A percentile compares a stretch with the other conserved stretches of the same genome.
phyloP scores from a whole-genome alignment of 2,888 invertebrate species.

The Napeogenes inachia region DNA sequence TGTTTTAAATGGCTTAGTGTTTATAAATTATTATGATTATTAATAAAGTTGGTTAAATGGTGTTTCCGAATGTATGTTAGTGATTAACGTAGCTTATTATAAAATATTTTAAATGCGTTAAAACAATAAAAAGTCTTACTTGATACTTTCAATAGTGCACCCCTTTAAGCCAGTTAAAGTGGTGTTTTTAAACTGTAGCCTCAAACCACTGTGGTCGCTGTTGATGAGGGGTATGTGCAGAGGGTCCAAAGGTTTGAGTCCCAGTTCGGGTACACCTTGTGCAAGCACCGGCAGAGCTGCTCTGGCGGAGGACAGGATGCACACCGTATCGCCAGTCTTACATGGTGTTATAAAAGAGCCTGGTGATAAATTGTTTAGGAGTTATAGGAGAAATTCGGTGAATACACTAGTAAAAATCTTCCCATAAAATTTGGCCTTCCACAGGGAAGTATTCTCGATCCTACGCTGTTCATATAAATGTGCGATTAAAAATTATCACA shows the following conservation, averaged over 20 bases:
- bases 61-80: too few species aligned
- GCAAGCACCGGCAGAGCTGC: slow-evolving; percentile 51
- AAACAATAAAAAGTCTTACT: slow-evolving; percentile 45
- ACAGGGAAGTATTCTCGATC: too few species aligned
- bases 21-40: too few species aligned
- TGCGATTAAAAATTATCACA: too few species aligned
- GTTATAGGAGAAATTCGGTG: too few species aligned
- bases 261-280: slow-evolving; percentile 52
- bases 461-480: too few species aligned
- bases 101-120: too few species aligned
- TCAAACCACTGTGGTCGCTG: slow-evolving; percentile 50
- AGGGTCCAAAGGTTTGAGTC: slow-evolving; percentile 55
- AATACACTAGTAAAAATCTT: too few species aligned
- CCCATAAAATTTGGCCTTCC: too few species aligned
- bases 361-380: slow-evolving; percentile 29
- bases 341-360: slow-evolving; percentile 65
- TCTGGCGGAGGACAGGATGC: slow-evolving; percentile 47
- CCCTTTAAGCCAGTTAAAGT: slow-evolving; percentile 55
- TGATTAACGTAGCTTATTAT: too few species aligned
- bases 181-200: slow-evolving; percentile 50
- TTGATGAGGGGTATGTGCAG: slow-evolving; percentile 47
- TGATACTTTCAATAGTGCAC: slow-evolving; percentile 50
- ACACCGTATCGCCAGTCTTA: slow-evolving; percentile 45
- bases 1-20: too few species aligned
- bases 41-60: too few species aligned